These are phyloP conservation scores for Pluvianellus socialis DNA, from an alignment of 2,113 vertebrate genomes.

Conservation along the genomic window DNA sequence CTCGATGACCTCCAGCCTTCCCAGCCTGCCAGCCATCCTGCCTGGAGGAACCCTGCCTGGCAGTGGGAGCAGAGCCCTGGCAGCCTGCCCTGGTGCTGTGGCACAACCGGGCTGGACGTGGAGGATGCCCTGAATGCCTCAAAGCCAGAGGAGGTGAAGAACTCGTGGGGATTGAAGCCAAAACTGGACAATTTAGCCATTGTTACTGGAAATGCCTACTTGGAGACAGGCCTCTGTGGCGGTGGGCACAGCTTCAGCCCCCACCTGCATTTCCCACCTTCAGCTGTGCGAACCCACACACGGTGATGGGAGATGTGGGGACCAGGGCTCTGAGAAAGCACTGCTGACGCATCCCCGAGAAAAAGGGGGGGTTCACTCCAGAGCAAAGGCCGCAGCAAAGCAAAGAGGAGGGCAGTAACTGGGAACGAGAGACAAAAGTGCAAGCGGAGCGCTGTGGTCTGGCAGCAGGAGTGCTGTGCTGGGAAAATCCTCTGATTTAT, in stretches of 20 bases:
- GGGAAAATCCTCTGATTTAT: background rate
- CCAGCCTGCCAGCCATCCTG: background rate
- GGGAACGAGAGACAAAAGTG: background rate
- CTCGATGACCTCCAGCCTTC: background rate
- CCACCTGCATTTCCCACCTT: background rate
- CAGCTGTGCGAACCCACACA: accelerated
- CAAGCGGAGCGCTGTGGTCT: background rate
- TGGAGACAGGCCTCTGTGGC: background rate
- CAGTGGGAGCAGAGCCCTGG: background rate
- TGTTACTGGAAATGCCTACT: background rate
- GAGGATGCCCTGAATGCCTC: background rate
- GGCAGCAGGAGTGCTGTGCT: background rate
- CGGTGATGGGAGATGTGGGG: background rate
- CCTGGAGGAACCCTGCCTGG: background rate
- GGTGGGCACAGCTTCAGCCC: background rate
- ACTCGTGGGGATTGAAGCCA: background rate
- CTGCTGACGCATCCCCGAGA: background rate
- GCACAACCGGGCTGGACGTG: accelerated
- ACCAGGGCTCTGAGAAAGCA: background rate
- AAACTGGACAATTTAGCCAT: background rate
- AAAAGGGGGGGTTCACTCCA: background rate
- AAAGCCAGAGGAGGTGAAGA: background rate
- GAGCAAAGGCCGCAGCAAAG: background rate
- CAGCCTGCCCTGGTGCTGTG: background rate
- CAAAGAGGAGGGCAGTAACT: background rate